Base-by-base conservation (phyloP, 64 coral and sea anemone genomes). In the Pocillopora damicornis region DNA sequence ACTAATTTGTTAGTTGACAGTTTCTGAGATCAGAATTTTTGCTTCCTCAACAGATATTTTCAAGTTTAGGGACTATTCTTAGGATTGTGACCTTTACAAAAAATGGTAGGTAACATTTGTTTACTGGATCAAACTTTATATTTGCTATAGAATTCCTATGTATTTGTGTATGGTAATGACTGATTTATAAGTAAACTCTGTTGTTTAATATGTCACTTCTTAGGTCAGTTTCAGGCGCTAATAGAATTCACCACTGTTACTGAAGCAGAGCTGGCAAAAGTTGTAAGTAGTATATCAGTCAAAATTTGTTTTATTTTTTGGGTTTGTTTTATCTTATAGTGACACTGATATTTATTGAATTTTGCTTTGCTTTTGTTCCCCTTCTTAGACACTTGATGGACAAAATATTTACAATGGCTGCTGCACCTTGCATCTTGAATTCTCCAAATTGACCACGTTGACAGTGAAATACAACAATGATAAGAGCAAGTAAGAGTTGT, bases 401-500 rank as follows among this genome's bases (percentile, higher is more conserved):
- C 93, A 99, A 69, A 99, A 99, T 56, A 95, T 99, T 66, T 99
- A 99, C 86, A 99, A 95, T 93, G 93, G 97, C 9, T 99, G 97
- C 37, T 95, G 93, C 35, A 95, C 93, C 25, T 80, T 99, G 35
- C 89, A 93, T 45, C 94, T 99, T 17, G 97, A 94, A 13, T 99
- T 90, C 60, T 99, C 97, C 16, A 99, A 99, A 73, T 89, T 95
- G 30, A 79, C 81, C 59, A 86, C 68, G 65, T 79, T 99, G 45
- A 99, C 90, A 71, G 90, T 99, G 38, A 99, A 95, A 81, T 99
- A 92, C 90, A 99, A 99, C 85, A 99, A 95, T 71, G 97, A 99
- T 3, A 99, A 91, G 92, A 95, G 90, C 93, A 99, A 94, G 97
- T 99, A 78, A 83, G 72, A 51, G 2, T 51, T 51, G 42, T 51